These are phyloP conservation scores for Hemistola chrysoprasaria DNA, from an alignment of 2,888 invertebrate genomes.

Conservation along the genomic window DNA sequence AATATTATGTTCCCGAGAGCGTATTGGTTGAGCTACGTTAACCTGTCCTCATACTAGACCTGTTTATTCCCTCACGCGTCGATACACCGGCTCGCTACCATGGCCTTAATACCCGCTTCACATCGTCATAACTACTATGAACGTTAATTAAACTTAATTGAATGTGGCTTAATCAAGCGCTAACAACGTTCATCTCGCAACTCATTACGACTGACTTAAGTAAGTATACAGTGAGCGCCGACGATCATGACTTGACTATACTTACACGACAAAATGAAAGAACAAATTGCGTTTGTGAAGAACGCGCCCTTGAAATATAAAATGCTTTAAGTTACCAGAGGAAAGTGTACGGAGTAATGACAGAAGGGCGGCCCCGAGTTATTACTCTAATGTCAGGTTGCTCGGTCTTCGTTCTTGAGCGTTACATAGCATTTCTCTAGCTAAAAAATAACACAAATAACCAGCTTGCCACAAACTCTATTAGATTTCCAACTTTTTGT, in stretches of 20 bases:
- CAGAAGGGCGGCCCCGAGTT: slow-evolving; percentile 73
- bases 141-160: slow-evolving; percentile 41
- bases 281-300: slow-evolving; percentile 52
- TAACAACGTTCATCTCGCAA: slow-evolving; percentile 31
- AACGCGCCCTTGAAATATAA: slow-evolving; percentile 53
- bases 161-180: slow-evolving; percentile 37
- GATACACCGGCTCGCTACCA: slow-evolving; percentile 30
- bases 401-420: slow-evolving; percentile 69
- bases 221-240: slow-evolving; percentile 14
- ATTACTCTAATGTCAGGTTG: slow-evolving; percentile 78
- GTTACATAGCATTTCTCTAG: slow-evolving; percentile 73
- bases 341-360: slow-evolving; percentile 75
- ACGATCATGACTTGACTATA: slow-evolving; percentile 23
- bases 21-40: slow-evolving; percentile 27
- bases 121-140: slow-evolving; percentile 42
- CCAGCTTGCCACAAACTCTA: slow-evolving; percentile 77
- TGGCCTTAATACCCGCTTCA: slow-evolving; percentile 29
- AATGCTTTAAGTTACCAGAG: slow-evolving; percentile 60
- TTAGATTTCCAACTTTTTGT: slow-evolving; percentile 79
- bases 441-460: slow-evolving; percentile 76
- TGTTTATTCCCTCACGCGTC: slow-evolving; percentile 44
- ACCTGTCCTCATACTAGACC: slow-evolving; percentile 38
- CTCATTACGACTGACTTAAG: slow-evolving; percentile 26
- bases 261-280: slow-evolving; percentile 17
- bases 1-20: slow-evolving; percentile 38